A percentile compares a stretch with the other conserved stretches of the same genome.
phyloP scores from a whole-genome alignment of 1,140 invertebrate genomes.

The Drosophila ogumai region DNA sequence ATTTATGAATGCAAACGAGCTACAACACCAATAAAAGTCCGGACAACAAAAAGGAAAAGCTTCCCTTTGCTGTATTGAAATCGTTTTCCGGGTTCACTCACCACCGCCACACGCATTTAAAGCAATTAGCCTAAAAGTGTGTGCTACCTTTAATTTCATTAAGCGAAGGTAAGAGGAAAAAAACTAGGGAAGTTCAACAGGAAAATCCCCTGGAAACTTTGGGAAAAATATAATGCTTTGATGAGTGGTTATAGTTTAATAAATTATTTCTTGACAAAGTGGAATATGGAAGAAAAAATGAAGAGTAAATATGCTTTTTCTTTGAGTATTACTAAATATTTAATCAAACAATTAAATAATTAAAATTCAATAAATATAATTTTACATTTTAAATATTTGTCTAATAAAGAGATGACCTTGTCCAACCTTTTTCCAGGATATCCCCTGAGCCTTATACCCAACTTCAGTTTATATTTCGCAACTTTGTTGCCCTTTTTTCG shows the following conservation, averaged over 20 bases:
- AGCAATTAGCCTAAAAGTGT: conserved; percentile 68
- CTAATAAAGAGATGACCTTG: rapidly evolving
- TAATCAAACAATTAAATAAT: no score
- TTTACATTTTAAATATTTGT: not conserved
- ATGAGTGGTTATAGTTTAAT: not conserved
- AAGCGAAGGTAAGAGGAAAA: not conserved
- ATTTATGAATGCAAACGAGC: conserved; percentile 80
- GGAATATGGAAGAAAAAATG: not conserved
- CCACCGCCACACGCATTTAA: conserved; percentile 54
- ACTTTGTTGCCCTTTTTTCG: conserved; percentile 31
- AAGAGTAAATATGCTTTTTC: not conserved
- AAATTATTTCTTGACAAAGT: not conserved
- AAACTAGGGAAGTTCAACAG: not conserved
- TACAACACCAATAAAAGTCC: conserved; percentile 41
- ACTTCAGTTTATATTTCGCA: not conserved
- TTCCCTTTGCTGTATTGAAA: conserved; percentile 34
- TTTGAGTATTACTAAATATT: no score
- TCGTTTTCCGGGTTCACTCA: conserved; percentile 11
- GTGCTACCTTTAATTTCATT: conserved; percentile 67
- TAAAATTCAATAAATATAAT: no score
- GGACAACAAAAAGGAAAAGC: conserved; percentile 10
- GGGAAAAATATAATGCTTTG: rapidly evolving
- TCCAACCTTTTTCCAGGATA: not conserved
- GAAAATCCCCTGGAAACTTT: conserved; percentile 12
- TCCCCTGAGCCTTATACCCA: not conserved